Base-by-base conservation (phyloP, 1,140 invertebrate species). In the Holotrichia oblita region DNA sequence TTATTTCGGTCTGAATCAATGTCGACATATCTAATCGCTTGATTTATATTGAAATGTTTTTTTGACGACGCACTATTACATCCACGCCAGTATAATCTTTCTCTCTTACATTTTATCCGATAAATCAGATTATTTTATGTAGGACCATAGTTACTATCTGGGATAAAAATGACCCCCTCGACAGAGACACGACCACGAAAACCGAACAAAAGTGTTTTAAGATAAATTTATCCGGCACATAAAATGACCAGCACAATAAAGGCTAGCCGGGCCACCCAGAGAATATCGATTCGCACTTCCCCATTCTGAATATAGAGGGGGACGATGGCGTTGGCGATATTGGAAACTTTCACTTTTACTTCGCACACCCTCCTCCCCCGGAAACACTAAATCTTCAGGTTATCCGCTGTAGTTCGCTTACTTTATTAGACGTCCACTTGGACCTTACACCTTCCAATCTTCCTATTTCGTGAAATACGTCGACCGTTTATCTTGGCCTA, bases 371-470 rank as follows among this genome's bases (percentile, higher is more conserved):
- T 20, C 17, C 22, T 12, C 22, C 12, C 12, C 61, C 27, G 27
- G 61, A 69, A 55, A 34, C 61, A 69, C 61, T 69, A 69, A 69
- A 69, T 69, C 61, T 69, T 69, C 61, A 69, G 17, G 17, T 69
- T 69, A 69, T 69, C 61, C 61, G 61, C 9, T 34, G 61, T 69
- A 27, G 61, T 69, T 69, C 61, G 61, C 61, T 69, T 69, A 69
- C 61, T 69, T 69, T 69, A 69, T 69, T 69, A 69, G 61, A 69
- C 61, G 61, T 69, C 61, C 61, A 69, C 61, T 69, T 69, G 61
- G 61, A 69, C 20, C 61, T 69, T 69, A 22, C 61, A 69, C 61
- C 27, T 69, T 69, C 27, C 61, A 34, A 69, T 69, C 20, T 69
- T 69, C 22, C 27, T 69, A 69, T 69, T 69, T 69, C 22, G 61